Base-by-base conservation (phyloP, 2,888 invertebrate genomes). In the Acanthosepion esculentum region DNA sequence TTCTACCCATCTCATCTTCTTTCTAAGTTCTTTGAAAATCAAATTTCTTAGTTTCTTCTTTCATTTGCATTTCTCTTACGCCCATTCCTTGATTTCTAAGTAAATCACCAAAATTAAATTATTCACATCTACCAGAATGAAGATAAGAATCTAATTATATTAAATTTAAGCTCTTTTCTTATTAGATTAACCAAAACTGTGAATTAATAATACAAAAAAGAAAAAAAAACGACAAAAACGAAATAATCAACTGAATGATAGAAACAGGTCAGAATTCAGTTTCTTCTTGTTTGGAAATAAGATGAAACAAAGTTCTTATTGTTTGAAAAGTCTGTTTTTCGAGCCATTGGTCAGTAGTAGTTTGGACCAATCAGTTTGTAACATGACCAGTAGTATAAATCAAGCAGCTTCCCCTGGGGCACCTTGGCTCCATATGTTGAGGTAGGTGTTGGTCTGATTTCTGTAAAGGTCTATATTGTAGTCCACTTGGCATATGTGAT, bases 51-150 rank as follows among this genome's bases (percentile, higher is more conserved):
- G n/a, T n/a, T 78, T 33, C 78, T 78, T 78, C 78, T 78, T 78
- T 78, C 8, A 29, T 64, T 64, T 78, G n/a, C 6, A 15, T n/a
- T n/a, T n/a, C 78, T 78, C 78, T 78, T 33, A 78, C 78, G 2
- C 64, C 23, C 29, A 64, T 26, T 78, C 29, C 10, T 78, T 78
- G 6, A 7, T 78, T 78, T 78, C 78, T 33, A 33, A 33, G 78
- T 78, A 78, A 78, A 33, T 78, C 78, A 78, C 78, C 78, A 78
- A 33, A 78, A 78, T 78, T n/a, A 78, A 12, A 78, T 78, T 78
- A 78, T 78, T 78, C 78, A n/a, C n/a, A 78, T 78, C 78, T n/a
- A 78, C 78, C n/a, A 78, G n/a, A 78, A 78, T 78, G 23, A 59
- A 59, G 59, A n/a, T 78, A 33, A 33, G 78, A 78, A 78, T 78